Evolutionary conservation across 1,140 invertebrate species (phyloP), one percentile per base, ranked within the genome.

Genomic region (Meloidogyne hapla): DNA sequence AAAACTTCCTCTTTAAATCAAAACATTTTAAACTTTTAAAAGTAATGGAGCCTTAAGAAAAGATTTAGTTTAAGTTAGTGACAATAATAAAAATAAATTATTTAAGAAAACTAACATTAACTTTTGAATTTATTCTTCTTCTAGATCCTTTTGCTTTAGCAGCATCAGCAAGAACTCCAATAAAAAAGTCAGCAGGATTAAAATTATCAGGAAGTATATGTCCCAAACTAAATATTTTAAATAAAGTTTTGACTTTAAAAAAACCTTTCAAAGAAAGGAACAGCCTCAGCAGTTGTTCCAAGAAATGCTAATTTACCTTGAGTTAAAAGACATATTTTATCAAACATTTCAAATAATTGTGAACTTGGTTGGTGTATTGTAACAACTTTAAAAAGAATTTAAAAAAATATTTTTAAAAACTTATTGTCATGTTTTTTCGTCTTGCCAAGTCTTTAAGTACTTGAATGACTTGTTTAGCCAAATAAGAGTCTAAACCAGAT

Each of bases 321-420:
- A 0, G 94, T 93, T 91, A 98, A 75, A 28, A 87, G 66, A 75
- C 80, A 86, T 21, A 87, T 69, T 67, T 92, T 93, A 86, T 96
- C 93, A 87, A 98, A 98, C 88, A 97, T 91, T 18, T 92, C 91
- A 85, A 93, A 98, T 0, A 97, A 88, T 78, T 97, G 94, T 0
- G 94, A 95, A 0, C 93, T 94, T 0, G 96, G 96, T 87, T 98
- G 95, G 88, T 98, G 95, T 77, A 98, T 94, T 2, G 95, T 98
- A 83, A 92, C 92, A 26, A 98, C 66, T 56, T 6, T n/a, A 56
- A 56, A 15, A 56, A n/a, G n/a, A n/a, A 65, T 23, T 26, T 33
- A 33, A 33, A 28, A 1, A 65, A n/a, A 13, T 5, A 25, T 25
- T 15, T 26, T 65, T 4, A 10, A 23, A 23, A 26, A 28, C 25